Evolutionary conservation across 1,140 invertebrate genomes (phyloP).

Genomic region (Oryctes rhinoceros): DNA sequence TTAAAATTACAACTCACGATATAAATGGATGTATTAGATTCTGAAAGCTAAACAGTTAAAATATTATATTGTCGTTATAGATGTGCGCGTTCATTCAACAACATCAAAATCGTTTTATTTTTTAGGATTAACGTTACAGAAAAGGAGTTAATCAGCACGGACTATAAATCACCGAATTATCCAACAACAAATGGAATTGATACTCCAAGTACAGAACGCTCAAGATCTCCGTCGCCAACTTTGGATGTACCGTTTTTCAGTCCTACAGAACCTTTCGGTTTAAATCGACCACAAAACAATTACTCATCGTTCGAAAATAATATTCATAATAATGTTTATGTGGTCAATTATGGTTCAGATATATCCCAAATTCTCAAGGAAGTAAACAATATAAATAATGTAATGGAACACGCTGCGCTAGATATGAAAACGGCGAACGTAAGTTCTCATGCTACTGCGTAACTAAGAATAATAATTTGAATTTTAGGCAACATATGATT

Average conservation of each 20-base stretch:
- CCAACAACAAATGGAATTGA: conserved; percentile 46
- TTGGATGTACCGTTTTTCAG: conserved; percentile 50
- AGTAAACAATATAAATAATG: conserved; percentile 53
- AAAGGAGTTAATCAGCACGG: conserved; percentile 48
- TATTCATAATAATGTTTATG: conserved; percentile 23
- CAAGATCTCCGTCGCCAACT: conserved; percentile 57
- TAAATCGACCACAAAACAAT: conserved; percentile 30
- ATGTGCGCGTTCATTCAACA: too few relatives aligned
- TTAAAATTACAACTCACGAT: too few relatives aligned
- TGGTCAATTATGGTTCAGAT: conserved; percentile 43
- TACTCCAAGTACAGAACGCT: conserved; percentile 49
- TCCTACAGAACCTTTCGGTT: conserved; percentile 2
- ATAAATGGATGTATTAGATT: too few relatives aligned
- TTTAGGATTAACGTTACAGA: conserved; percentile 51
- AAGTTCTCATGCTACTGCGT: neutral
- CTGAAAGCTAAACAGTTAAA: too few relatives aligned
- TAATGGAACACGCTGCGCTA: neutral
- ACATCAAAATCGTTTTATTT: neutral
- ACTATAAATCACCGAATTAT: conserved; percentile 40
- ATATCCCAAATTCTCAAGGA: conserved; percentile 60
- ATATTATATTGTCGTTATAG: too few relatives aligned
- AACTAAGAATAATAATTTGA: conserved; percentile 3
- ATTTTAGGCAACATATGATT: conserved; percentile 56
- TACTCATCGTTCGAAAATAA: conserved; percentile 40
- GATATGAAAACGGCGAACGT: conserved; percentile 21